Evolutionary conservation across 2,888 invertebrate species (phyloP).

Genomic region (Trissoscelio sp.): DNA sequence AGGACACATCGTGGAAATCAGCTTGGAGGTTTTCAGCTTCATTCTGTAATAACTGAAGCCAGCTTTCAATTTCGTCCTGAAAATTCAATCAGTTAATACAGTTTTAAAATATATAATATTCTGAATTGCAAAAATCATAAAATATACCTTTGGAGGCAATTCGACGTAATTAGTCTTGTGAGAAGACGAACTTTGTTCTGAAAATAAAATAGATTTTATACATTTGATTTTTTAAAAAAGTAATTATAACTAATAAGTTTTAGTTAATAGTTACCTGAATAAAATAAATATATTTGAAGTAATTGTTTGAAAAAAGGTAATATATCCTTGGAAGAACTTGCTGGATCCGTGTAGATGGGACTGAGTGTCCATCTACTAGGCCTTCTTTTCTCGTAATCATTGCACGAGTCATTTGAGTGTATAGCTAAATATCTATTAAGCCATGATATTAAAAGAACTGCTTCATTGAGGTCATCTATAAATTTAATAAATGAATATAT

Average conservation of each 20-base stretch:
- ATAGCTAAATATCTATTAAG: conserved; percentile 54
- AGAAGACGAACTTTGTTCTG: not conserved
- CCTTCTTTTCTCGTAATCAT: conserved; percentile 16
- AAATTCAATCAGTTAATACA: no score
- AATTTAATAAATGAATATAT: conserved; percentile 6
- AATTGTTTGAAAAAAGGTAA: conserved; percentile 72
- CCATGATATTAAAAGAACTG: conserved; percentile 65
- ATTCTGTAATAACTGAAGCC: conserved; percentile 50
- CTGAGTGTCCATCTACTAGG: conserved; percentile 71
- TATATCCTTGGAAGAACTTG: conserved; percentile 71
- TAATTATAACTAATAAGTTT: not conserved
- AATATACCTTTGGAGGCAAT: conserved; percentile 10
- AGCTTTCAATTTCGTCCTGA: conserved; percentile 44
- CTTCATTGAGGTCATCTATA: conserved; percentile 69
- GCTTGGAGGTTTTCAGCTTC: conserved; percentile 65
- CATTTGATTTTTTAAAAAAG: not conserved
- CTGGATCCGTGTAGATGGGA: conserved; percentile 75
- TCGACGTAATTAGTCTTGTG: not conserved
- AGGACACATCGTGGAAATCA: conserved; percentile 75
- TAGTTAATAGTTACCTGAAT: conserved; percentile 44
- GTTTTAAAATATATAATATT: no score
- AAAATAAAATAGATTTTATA: not conserved
- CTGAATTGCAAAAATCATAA: no score
- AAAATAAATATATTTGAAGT: conserved; percentile 52
- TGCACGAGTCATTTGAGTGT: not conserved